phyloP scores from a whole-genome alignment of 2,888 invertebrate species.

The Stenoptilia bipunctidactyla region DNA sequence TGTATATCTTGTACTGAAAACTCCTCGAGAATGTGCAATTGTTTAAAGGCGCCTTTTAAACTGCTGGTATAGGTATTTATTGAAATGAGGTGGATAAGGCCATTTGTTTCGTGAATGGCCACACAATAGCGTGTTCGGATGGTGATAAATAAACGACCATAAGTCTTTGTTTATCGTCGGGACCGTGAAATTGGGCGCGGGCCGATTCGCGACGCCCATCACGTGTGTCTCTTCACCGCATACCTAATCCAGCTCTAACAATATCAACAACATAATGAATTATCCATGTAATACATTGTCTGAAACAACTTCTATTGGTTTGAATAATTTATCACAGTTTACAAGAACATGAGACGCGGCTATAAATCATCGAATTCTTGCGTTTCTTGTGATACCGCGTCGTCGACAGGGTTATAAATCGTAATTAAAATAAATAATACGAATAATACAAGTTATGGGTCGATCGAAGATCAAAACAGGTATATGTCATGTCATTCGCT shows the following conservation, averaged over 20 bases:
- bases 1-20: conserved; percentile 1
- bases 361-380: conserved; percentile 20
- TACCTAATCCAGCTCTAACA: conserved; percentile 22
- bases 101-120: conserved; percentile 7
- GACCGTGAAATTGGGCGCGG: conserved; percentile 21
- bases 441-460: conserved; percentile 24
- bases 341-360: conserved; percentile 5
- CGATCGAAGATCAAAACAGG: conserved; percentile 26
- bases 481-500: conserved; percentile 25
- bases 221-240: conserved; percentile 18
- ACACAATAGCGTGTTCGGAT: conserved; percentile 19
- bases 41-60: background rate
- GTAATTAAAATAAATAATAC: conserved; percentile 31
- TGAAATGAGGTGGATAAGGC: too few relatives aligned
- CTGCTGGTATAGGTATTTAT: too few relatives aligned
- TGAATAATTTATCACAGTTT: too few relatives aligned
- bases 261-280: conserved; percentile 5
- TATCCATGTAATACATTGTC: too few relatives aligned
- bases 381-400: background rate
- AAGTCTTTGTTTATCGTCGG: conserved; percentile 21
- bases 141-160: conserved; percentile 25
- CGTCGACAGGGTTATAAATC: conserved; percentile 26
- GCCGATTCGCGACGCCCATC: conserved; percentile 23
- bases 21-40: background rate
- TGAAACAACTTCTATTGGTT: too few relatives aligned